These are phyloP conservation scores for Homarus americanus DNA, from an alignment of 1,140 invertebrate species.

Conservation along the genomic window DNA sequence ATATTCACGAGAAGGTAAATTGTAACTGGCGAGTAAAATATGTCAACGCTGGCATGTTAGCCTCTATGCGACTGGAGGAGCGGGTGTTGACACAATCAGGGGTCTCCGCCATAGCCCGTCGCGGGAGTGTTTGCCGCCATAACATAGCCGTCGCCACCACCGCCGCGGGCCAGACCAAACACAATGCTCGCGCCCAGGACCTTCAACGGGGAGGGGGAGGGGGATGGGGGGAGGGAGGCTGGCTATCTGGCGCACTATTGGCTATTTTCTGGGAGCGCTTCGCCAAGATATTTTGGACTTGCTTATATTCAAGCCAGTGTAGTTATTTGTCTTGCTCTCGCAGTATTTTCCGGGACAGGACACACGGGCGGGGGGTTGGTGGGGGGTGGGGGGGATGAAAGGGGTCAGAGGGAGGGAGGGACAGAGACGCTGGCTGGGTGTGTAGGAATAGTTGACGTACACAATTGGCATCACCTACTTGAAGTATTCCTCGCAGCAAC, in stretches of 20 bases:
- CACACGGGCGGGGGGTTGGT: no score
- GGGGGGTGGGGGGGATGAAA: background rate
- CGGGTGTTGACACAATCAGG: constrained; percentile 8
- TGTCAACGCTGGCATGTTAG: background rate
- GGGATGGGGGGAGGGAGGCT: no score
- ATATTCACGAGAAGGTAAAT: constrained; percentile 11
- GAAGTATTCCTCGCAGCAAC: no score
- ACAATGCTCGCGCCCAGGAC: constrained; percentile 18
- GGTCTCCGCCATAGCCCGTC: background rate
- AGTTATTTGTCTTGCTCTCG: background rate
- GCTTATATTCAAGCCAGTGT: background rate
- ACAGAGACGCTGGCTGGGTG: background rate
- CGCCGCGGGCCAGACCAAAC: background rate
- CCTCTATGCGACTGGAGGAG: background rate
- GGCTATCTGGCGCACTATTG: constrained; percentile 5
- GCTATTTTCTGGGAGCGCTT: constrained; percentile 8
- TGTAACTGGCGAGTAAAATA: constrained; percentile 6
- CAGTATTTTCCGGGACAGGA: background rate
- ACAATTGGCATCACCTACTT: background rate
- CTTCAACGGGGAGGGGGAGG: no score
- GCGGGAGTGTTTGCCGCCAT: background rate
- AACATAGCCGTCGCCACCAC: background rate
- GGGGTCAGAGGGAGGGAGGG: background rate
- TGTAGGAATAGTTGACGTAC: no score
- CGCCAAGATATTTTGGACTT: background rate